A percentile compares a stretch with the other conserved stretches of the same genome.
phyloP scores from a whole-genome alignment of 2,888 invertebrate genomes.

The Euproctis similis region DNA sequence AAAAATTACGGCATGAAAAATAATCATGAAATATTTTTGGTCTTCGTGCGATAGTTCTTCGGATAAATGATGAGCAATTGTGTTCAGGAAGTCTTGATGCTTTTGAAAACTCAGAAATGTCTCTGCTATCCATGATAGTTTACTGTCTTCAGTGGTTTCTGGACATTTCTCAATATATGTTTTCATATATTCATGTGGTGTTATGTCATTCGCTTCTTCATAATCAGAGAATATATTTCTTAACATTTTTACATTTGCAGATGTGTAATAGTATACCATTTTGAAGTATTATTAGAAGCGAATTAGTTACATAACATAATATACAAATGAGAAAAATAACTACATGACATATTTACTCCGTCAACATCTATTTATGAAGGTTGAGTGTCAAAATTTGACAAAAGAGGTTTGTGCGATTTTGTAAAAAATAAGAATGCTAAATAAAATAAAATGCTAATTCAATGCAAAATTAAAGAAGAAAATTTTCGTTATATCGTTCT shows the following conservation, averaged over 20 bases:
- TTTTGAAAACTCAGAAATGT: constrained; percentile 54
- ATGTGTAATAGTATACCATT: constrained; percentile 65
- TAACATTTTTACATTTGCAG: constrained; percentile 53
- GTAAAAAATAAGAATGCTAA: no score
- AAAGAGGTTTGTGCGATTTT: no score
- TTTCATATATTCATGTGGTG: constrained; percentile 59
- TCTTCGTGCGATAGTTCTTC: constrained; percentile 47
- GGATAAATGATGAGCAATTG: constrained; percentile 37
- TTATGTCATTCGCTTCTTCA: constrained; percentile 32
- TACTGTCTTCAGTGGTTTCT: constrained; percentile 43
- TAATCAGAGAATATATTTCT: constrained; percentile 51
- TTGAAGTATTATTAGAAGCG: constrained; percentile 28
- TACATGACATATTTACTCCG: neutral
- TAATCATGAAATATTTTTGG: constrained; percentile 49
- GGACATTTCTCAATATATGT: constrained; percentile 53
- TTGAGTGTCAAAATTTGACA: no score
- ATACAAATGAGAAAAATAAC: constrained; percentile 18
- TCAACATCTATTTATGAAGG: no score
- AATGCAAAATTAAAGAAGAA: no score
- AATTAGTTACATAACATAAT: constrained; percentile 29
- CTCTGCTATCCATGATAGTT: constrained; percentile 57
- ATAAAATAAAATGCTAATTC: no score
- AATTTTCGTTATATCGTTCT: no score
- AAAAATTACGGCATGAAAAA: constrained; percentile 50
- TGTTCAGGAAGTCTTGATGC: constrained; percentile 42